Evolutionary conservation across 2,113 vertebrate species (phyloP).

Genomic region (Hepsetus odoe): DNA sequence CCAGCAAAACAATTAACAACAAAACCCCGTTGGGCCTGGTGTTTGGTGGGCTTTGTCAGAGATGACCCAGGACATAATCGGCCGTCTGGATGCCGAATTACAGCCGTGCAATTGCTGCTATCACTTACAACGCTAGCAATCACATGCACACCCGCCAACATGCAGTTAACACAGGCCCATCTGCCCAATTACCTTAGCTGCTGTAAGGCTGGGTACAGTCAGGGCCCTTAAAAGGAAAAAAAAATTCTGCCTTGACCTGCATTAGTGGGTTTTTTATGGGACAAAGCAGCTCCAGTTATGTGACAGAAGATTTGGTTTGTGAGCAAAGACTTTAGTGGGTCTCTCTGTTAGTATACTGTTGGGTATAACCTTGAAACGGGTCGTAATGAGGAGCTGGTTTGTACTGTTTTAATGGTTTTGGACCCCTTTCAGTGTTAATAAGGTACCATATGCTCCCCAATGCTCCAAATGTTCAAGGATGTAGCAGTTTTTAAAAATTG

Average conservation of each 20-base stretch:
- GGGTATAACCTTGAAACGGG: too few relatives aligned
- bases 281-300: too few relatives aligned
- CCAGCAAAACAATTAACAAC: conserved; percentile 67
- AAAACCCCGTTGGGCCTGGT: conserved; percentile 36
- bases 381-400: too few relatives aligned
- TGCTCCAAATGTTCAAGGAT: too few relatives aligned
- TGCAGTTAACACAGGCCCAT: conserved; percentile 22
- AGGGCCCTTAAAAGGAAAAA: background rate
- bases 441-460: too few relatives aligned
- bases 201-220: background rate
- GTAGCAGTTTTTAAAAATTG: too few relatives aligned
- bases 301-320: too few relatives aligned
- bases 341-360: too few relatives aligned
- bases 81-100: conserved; percentile 37
- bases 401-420: too few relatives aligned
- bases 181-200: conserved; percentile 26
- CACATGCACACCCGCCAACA: conserved; percentile 2
- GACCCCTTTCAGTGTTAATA: too few relatives aligned
- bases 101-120: conserved; percentile 63
- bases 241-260: conserved; percentile 23
- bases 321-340: too few relatives aligned
- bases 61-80: conserved; percentile 32
- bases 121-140: conserved; percentile 59
- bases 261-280: too few relatives aligned
- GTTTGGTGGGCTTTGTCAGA: conserved; percentile 38